Evolutionary conservation across 1,140 invertebrate species (phyloP).

Genomic region (Saccostrea cuccullata): DNA sequence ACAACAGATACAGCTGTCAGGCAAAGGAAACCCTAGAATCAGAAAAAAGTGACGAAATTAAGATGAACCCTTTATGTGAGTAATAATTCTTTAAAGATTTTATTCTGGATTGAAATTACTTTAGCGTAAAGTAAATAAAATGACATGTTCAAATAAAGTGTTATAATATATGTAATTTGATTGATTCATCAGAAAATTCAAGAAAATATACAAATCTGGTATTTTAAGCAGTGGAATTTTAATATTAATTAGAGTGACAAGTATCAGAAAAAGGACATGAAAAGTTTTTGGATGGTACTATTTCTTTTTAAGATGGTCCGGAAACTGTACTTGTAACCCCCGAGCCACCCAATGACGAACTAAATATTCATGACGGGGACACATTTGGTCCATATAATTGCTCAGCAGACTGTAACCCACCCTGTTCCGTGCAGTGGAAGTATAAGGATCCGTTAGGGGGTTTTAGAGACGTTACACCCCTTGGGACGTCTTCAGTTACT

Average conservation of each 20-base stretch:
- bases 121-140: too few species aligned
- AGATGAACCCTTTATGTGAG: neutral
- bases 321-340: neutral
- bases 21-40: neutral
- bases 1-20: neutral
- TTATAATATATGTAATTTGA: too few species aligned
- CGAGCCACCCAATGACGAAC: neutral
- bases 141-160: too few species aligned
- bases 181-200: too few species aligned
- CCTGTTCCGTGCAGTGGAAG: neutral
- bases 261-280: too few species aligned
- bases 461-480: neutral
- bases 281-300: too few species aligned
- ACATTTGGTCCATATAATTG: neutral
- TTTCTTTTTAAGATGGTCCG: neutral
- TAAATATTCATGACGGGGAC: neutral
- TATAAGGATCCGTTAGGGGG: neutral
- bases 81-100: too few species aligned
- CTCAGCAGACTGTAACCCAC: neutral
- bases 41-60: neutral
- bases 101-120: too few species aligned
- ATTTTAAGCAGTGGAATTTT: too few species aligned
- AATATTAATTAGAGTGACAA: too few species aligned
- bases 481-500: neutral
- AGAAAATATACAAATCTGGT: too few species aligned